Conservation (phyloP, 2,797 vertebrate species). For the Paguma larvata region DNA sequence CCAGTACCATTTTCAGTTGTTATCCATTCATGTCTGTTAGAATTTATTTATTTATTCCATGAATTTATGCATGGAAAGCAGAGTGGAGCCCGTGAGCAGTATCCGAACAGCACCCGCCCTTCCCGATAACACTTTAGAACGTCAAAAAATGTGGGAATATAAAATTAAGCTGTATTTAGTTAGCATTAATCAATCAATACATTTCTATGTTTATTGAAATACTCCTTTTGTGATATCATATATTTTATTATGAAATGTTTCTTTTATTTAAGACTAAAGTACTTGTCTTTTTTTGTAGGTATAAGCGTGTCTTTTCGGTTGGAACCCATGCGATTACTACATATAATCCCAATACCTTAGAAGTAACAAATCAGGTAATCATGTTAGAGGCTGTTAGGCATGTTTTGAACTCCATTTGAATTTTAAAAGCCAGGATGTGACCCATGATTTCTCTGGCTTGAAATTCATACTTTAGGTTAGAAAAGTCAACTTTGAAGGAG, state of each 20-base stretch:
- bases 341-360: slow-evolving; percentile 98
- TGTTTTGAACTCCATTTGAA: slow-evolving; percentile 58
- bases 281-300: slow-evolving; percentile 88
- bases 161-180: slow-evolving; percentile 62
- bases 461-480: slow-evolving; percentile 18
- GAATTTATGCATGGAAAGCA: too few species aligned
- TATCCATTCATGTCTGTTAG: too few species aligned
- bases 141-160: slow-evolving; percentile 44
- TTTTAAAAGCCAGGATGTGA: slow-evolving; percentile 57
- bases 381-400: neutral
- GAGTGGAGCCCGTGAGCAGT: too few species aligned
- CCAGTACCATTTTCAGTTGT: too few species aligned
- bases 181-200: neutral
- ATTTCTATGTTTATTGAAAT: slow-evolving; percentile 45
- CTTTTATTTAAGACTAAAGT: slow-evolving; percentile 70
- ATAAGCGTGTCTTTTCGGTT: slow-evolving; percentile 98
- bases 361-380: slow-evolving; percentile 99
- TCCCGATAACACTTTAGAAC: neutral
- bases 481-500: slow-evolving; percentile 40
- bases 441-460: neutral
- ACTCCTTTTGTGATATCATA: slow-evolving; percentile 48
- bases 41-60: too few species aligned
- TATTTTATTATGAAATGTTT: slow-evolving; percentile 33
- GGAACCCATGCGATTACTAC: slow-evolving; percentile 98
- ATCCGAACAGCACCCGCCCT: too few species aligned